Percentiles rank a stretch among this genome's conserved stretches.
phyloP scores from a whole-genome alignment of 2,797 vertebrate species.

The Threskiornis aethiopicus region DNA sequence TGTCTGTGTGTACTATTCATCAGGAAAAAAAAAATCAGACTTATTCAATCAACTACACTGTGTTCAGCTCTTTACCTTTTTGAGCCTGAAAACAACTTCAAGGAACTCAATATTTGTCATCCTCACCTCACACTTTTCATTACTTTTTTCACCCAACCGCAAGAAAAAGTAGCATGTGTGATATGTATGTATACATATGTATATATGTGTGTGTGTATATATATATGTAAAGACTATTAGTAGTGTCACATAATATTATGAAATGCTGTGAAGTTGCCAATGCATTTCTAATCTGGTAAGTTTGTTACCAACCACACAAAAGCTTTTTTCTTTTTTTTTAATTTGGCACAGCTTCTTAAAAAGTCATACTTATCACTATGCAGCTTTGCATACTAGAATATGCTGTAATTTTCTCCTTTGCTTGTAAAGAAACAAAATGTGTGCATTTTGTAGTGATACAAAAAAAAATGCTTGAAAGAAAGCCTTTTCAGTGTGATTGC shows the following conservation, averaged over 20 bases:
- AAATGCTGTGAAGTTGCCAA: not conserved
- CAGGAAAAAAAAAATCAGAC: not conserved
- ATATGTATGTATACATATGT: not conserved
- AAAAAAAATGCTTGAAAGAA: constrained; percentile 29
- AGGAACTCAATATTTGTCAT: not conserved
- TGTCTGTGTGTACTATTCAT: not conserved
- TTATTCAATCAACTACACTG: not conserved
- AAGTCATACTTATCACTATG: constrained; percentile 10
- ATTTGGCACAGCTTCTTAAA: not conserved
- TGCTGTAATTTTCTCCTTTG: constrained; percentile 15
- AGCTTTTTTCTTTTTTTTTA: not conserved
- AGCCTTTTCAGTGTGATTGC: constrained; percentile 39
- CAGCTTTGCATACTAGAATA: constrained; percentile 22
- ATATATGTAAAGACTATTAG: not conserved
- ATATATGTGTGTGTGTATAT: not conserved
- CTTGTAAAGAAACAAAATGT: constrained; percentile 33
- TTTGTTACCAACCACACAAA: not conserved
- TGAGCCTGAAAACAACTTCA: not conserved
- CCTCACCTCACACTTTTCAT: not conserved
- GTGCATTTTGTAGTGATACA: constrained; percentile 17
- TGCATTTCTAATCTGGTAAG: not conserved
- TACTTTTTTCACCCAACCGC: not conserved
- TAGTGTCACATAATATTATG: not conserved
- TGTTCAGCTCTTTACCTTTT: not conserved
- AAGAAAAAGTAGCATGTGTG: not conserved